Percentiles rank a stretch among this genome's conserved stretches.
phyloP scores from a whole-genome alignment of 1,140 invertebrate genomes.

The Zaprionus gabonicus region DNA sequence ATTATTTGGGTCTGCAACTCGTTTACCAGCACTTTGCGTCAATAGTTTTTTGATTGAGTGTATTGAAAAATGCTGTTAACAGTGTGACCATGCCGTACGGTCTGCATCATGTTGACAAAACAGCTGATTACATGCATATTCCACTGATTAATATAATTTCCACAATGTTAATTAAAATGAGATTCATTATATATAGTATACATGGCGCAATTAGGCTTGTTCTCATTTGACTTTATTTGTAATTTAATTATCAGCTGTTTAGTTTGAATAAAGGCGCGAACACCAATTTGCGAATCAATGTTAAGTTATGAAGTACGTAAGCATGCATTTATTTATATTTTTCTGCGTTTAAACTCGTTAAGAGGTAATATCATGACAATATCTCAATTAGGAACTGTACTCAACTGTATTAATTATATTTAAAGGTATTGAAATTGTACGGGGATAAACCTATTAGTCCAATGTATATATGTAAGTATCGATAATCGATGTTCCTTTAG shows the following conservation, averaged over 20 bases:
- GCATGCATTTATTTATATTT: neutral
- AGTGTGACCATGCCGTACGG: neutral
- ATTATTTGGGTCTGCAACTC: neutral
- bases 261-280: conserved; percentile 5
- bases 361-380: neutral
- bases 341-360: neutral
- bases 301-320: neutral
- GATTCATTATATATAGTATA: neutral
- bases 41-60: too few relatives aligned
- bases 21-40: neutral
- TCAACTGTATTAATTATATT: neutral
- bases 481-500: neutral
- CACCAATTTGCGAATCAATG: neutral
- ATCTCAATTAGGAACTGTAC: neutral
- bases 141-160: neutral
- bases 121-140: conserved; percentile 4
- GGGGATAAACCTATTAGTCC: neutral
- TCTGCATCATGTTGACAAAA: neutral
- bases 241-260: conserved; percentile 6
- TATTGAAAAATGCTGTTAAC: neutral
- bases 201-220: neutral
- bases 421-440: neutral
- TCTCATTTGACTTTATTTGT: neutral
- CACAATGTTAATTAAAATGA: neutral
- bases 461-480: neutral